Evolutionary conservation across 1,140 invertebrate species (phyloP), one percentile per base, ranked within the genome.

Genomic region (Phthorimaea operculella): DNA sequence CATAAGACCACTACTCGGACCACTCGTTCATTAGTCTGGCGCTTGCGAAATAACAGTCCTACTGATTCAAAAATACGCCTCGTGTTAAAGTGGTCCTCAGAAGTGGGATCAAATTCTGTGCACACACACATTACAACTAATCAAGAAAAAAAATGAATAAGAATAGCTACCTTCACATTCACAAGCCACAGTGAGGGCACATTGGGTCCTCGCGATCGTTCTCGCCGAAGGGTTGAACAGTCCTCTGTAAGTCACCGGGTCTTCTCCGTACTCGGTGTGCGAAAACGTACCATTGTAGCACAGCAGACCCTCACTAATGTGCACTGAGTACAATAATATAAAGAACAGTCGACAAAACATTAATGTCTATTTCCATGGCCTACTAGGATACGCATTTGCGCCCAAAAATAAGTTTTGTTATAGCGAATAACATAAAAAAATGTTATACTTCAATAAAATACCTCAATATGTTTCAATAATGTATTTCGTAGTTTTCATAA

Each of bases 401-500:
- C 10, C 10, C 36, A 4, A 4, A 28, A 28, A 28, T 28, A 4
- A 28, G 21, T 28, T 4, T 28, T 28, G 21, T 28, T 28, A 28
- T 4, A 28, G 21, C 21, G 21, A 28, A 28, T 28, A 6, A n/a
- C n/a, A n/a, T n/a, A n/a, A n/a, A 28, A 28, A 4, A 28, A 4
- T 28, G 21, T 28, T 4, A 6, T 28, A 28, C 6, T 28, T 28
- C 6, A 28, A 28, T 28, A 28, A 28, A 28, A 28, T 28, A 28
- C 21, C 21, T 28, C 6, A 42, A 16, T 16, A 3, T 15, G 60
- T 71, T 73, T 74, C 65, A 71, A 68, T 63, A 74, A 69, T 82
- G 64, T 80, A 83, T 79, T 81, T 76, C 70, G 62, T 76, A 75
- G 66, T 79, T 76, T 79, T 68, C 67, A 73, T 79, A 76, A 83